Conservation (phyloP, 35 echinoderm and acorn worm genomes). For the Apostichopus japonicus region DNA sequence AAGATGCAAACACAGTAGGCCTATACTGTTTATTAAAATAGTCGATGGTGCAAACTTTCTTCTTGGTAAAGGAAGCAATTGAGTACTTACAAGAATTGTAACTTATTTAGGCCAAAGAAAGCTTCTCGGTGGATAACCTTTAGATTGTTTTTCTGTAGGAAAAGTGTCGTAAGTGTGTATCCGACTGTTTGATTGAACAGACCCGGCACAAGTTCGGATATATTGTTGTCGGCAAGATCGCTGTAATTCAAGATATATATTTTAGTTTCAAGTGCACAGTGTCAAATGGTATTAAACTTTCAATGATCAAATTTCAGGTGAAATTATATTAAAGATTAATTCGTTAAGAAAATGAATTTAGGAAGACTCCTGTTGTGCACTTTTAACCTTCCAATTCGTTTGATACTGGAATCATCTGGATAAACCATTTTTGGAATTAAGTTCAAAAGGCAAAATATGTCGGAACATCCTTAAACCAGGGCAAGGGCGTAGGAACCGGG, state of each 20-base stretch:
- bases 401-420: too few relatives aligned
- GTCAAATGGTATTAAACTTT: too few relatives aligned
- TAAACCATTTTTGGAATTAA: too few relatives aligned
- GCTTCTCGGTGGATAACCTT: background rate
- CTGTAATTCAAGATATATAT: background rate
- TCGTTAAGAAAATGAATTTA: background rate
- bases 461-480: too few relatives aligned
- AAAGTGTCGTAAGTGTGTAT: background rate
- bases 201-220: background rate
- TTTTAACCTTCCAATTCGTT: too few relatives aligned
- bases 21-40: background rate
- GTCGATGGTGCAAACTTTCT: background rate
- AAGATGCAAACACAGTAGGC: background rate
- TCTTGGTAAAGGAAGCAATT: background rate
- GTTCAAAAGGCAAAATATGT: too few relatives aligned
- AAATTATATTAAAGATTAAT: background rate
- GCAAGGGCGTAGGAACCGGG: too few relatives aligned
- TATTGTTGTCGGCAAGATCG: background rate
- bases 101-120: background rate
- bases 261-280: background rate
- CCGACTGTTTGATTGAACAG: background rate
- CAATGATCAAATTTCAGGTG: background rate
- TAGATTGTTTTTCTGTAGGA: background rate
- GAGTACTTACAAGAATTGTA: background rate
- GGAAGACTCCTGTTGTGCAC: too few relatives aligned